Evolutionary conservation across 1,140 invertebrate genomes (phyloP).

Genomic region (Periplaneta americana): DNA sequence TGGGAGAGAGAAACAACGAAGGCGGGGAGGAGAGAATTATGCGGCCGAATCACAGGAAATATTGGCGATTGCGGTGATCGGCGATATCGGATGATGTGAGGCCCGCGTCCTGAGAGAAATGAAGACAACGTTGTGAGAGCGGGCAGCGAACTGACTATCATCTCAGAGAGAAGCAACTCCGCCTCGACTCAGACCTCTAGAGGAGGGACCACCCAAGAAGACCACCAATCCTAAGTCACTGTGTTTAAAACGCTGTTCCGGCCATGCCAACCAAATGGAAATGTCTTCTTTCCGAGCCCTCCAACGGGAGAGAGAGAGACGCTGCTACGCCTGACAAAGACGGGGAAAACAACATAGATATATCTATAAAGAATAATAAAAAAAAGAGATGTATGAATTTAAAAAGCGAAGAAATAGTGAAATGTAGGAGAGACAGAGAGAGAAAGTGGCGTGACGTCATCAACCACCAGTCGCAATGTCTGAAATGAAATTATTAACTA

Average conservation of each 20-base stretch:
- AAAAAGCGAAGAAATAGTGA: not conserved
- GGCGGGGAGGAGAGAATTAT: not conserved
- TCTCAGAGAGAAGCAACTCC: not conserved
- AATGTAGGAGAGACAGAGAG: not conserved
- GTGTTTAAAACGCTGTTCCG: not conserved
- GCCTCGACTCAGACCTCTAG: not conserved
- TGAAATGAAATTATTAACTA: not conserved
- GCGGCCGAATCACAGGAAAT: not conserved
- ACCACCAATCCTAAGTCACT: not conserved
- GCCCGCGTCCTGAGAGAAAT: not conserved
- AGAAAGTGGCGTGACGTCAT: not conserved
- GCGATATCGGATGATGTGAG: not conserved
- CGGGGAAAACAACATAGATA: not conserved
- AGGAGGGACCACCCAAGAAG: not conserved
- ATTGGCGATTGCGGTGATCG: not conserved
- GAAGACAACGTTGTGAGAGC: not conserved
- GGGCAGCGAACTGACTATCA: not conserved
- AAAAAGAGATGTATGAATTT: not conserved
- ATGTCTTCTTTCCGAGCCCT: not conserved
- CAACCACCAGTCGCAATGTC: not conserved
- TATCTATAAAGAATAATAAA: not conserved
- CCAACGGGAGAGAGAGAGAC: not conserved
- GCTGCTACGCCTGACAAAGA: not conserved
- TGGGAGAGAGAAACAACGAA: not conserved
- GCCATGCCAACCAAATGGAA: not conserved